Evolutionary conservation across 2,113 vertebrate genomes (phyloP).

Genomic region (Centropus unirufus): DNA sequence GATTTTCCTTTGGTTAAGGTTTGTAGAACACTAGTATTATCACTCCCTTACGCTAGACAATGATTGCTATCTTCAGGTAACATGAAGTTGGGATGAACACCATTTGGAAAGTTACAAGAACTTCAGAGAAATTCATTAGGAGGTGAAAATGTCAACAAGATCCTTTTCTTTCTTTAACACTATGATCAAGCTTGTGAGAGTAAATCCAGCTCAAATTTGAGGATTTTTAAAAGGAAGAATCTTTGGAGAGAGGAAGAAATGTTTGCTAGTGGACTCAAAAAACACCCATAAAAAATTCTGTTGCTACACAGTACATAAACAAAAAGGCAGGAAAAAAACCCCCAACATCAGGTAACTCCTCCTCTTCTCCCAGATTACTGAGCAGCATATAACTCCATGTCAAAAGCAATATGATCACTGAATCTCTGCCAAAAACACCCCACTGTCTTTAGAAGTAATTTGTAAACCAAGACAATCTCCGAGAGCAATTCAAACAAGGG

Average conservation of each 20-base stretch:
- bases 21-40: neutral
- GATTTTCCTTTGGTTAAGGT: neutral
- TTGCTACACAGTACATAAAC: neutral
- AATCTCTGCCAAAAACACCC: neutral
- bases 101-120: neutral
- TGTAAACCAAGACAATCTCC: neutral
- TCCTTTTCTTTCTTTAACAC: neutral
- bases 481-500: neutral
- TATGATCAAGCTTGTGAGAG: neutral
- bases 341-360: neutral
- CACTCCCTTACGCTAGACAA: neutral
- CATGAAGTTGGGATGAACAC: neutral
- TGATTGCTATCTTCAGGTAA: neutral
- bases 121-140: neutral
- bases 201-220: neutral
- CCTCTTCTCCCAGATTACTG: neutral
- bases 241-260: neutral
- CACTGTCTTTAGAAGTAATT: neutral
- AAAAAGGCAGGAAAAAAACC: neutral
- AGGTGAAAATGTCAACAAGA: neutral
- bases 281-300: neutral
- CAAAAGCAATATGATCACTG: neutral
- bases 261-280: neutral
- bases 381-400: neutral
- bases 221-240: neutral